Conservation (phyloP, 2,888 invertebrate genomes). For the Epiblema foenella region DNA sequence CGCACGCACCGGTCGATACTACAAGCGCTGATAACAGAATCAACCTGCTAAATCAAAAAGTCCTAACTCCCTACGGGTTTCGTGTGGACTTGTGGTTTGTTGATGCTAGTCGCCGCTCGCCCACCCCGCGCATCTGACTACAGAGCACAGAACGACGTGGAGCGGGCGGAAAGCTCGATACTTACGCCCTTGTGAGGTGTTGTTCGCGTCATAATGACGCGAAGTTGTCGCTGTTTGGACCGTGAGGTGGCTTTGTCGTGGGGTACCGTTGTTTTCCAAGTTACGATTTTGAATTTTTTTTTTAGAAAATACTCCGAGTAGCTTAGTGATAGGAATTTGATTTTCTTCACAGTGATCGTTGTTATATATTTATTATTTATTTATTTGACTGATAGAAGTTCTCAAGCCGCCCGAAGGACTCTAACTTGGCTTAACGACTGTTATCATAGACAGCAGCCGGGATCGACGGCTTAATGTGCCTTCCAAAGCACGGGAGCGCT, state of each 20-base stretch:
- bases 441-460: too few relatives aligned
- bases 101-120: neutral
- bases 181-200: conserved; percentile 9
- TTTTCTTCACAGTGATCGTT: too few relatives aligned
- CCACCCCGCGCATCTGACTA: conserved; percentile 5
- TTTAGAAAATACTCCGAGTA: too few relatives aligned
- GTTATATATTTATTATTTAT: too few relatives aligned
- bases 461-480: too few relatives aligned
- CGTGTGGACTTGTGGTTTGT: neutral
- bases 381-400: too few relatives aligned
- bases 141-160: conserved; percentile 8
- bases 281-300: too few relatives aligned
- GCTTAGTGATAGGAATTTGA: too few relatives aligned
- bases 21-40: conserved; percentile 4
- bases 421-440: too few relatives aligned
- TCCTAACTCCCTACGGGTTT: neutral
- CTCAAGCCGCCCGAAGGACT: too few relatives aligned
- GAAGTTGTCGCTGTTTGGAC: conserved; percentile 7
- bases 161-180: neutral
- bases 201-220: neutral
- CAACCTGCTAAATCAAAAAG: conserved; percentile 82
- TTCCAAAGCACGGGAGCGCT: too few relatives aligned
- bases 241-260: conserved; percentile 10
- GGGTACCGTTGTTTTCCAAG: neutral
- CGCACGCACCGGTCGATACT: conserved; percentile 87